A percentile compares a stretch with the other conserved stretches of the same genome.
phyloP scores from a whole-genome alignment of 92 coral and sea anemone genomes.

The Muricea muricata region DNA sequence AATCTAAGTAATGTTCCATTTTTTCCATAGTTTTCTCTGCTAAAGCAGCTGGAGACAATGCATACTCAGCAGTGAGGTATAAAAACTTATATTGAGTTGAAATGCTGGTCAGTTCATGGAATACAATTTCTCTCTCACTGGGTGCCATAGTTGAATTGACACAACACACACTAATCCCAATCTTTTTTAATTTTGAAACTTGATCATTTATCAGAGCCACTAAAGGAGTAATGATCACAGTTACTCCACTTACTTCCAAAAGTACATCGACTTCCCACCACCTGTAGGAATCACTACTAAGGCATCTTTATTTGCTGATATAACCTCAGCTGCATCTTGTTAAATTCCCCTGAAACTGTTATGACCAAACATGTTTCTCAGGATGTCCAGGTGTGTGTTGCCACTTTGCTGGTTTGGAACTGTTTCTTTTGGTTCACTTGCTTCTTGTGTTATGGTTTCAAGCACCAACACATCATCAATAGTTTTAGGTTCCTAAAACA shows the following conservation, averaged over 20 bases:
- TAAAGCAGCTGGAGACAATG: not conserved
- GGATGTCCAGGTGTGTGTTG: not conserved
- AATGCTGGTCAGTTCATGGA: not conserved
- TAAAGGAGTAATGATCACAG: not conserved
- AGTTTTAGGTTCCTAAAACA: no score
- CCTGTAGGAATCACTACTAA: not conserved
- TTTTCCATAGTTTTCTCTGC: not conserved
- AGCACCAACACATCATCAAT: no score
- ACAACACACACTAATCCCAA: not conserved
- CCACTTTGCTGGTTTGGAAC: not conserved
- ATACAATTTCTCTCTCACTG: not conserved
- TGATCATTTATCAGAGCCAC: not conserved
- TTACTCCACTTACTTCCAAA: not conserved
- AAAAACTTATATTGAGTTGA: not conserved
- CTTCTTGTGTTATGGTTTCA: no score
- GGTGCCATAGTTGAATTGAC: not conserved
- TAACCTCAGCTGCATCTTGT: not conserved
- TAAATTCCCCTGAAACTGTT: not conserved
- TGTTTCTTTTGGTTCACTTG: no score
- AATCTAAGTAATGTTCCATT: not conserved
- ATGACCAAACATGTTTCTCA: not conserved
- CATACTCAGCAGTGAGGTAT: not conserved
- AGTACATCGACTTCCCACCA: not conserved
- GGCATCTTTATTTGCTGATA: not conserved
- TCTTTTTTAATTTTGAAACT: not conserved